Conservation (phyloP, 2,888 invertebrate genomes). For the Odontocerum albicorne region DNA sequence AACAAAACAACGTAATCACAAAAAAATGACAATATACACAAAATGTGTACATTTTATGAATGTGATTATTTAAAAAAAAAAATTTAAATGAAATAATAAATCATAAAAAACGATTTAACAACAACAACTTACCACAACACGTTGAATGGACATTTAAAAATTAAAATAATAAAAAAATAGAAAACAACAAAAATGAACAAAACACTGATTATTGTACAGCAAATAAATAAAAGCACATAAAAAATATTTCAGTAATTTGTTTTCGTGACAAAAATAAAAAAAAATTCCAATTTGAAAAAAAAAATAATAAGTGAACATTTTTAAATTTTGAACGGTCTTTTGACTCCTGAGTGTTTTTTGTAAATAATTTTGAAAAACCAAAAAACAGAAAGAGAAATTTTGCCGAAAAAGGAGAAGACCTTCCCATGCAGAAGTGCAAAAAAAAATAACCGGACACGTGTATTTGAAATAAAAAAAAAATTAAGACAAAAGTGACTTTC, state of each 20-base stretch:
- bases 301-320: neutral
- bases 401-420: conserved; percentile 9
- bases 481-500: conserved; percentile 31
- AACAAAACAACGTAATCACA: too few species aligned
- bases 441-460: neutral
- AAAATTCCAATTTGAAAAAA: neutral
- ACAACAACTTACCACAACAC: conserved; percentile 19
- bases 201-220: conserved; percentile 10
- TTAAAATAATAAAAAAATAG: conserved; percentile 11
- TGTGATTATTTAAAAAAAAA: too few species aligned
- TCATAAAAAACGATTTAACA: conserved; percentile 8
- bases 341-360: neutral
- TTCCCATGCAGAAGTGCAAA: conserved; percentile 16
- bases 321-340: too few species aligned
- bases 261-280: conserved; percentile 6
- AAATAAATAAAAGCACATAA: conserved; percentile 17
- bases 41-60: too few species aligned
- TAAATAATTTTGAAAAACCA: conserved; percentile 6
- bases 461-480: neutral
- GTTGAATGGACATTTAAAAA: conserved; percentile 7
- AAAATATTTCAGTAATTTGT: conserved; percentile 1
- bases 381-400: conserved; percentile 2
- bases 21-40: too few species aligned
- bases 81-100: too few species aligned
- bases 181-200: conserved; percentile 9